These are phyloP conservation scores for Julus scandinavius DNA, from an alignment of 2,888 invertebrate genomes.

Conservation along the genomic window DNA sequence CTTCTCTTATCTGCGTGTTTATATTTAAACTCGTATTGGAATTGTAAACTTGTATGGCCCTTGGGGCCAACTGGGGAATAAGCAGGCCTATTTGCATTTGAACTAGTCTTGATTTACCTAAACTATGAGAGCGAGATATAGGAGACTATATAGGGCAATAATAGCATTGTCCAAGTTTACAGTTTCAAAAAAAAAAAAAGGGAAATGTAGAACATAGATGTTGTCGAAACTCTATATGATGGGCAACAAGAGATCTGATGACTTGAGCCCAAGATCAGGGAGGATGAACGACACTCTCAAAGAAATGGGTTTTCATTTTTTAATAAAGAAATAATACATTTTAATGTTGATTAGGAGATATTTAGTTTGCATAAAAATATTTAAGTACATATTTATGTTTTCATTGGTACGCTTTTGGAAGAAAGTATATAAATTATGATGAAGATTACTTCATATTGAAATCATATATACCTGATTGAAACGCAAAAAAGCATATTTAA, in stretches of 20 bases:
- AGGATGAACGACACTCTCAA: background rate
- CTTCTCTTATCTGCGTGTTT: slow-evolving; percentile 37
- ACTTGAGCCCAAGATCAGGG: background rate
- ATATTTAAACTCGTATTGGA: slow-evolving; percentile 46
- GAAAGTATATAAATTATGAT: too few species aligned
- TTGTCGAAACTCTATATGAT: slow-evolving; percentile 16
- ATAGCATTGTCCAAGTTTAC: slow-evolving; percentile 36
- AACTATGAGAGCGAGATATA: slow-evolving; percentile 20
- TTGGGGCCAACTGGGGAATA: slow-evolving; percentile 45
- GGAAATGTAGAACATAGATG: background rate
- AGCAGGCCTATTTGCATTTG: slow-evolving; percentile 45
- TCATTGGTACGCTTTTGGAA: too few species aligned
- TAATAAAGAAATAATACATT: background rate
- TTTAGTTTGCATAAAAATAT: too few species aligned
- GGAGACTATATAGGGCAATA: background rate
- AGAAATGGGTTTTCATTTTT: background rate
- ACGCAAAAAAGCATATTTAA: too few species aligned
- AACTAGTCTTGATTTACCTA: slow-evolving; percentile 46
- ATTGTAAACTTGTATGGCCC: slow-evolving; percentile 46
- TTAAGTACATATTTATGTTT: too few species aligned
- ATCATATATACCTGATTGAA: too few species aligned
- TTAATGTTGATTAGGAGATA: too few species aligned
- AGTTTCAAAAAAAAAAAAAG: background rate
- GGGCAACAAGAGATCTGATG: background rate
- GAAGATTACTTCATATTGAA: too few species aligned